Evolutionary conservation across 2,888 invertebrate species (phyloP), one percentile per base, ranked within the genome.

Genomic region (Heliconius cydno): DNA sequence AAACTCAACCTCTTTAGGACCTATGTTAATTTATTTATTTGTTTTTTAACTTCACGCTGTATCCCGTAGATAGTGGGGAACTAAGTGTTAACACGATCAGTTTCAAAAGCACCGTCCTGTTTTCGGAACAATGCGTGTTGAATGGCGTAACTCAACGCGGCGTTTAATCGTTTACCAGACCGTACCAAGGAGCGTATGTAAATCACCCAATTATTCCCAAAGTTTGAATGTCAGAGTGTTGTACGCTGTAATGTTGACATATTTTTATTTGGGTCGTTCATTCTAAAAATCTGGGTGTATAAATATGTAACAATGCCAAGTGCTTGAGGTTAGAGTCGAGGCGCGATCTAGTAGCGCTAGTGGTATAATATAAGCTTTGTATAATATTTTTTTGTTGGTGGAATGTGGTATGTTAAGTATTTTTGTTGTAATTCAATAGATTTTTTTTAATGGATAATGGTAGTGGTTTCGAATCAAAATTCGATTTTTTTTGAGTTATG

Each of bases 201-300:
- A 80, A 80, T 80, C 60, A 60, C 63, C 57, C 74, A 73, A 52
- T 73, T 74, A 67, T 74, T 74, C 70, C 41, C 41, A 30, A 72
- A 60, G 74, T 60, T 75, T 79, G 60, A 79, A 63, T 70, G 30
- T 28, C 12, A 74, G 70, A 46, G 30, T 63, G 25, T 75, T 79
- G 79, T 79, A 75, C 75, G 70, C 68, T 70, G 75, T 46, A 46
- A 28, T 70, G 75, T 79, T 79, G 67, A 60, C 79, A 70, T 75
- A 79, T 79, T 75, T 75, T 79, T 75, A 79, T 79, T 79, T 75
- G 30, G 73, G 73, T 73, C 73, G 73, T 73, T 73, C 60, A 60
- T 57, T 73, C 73, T 73, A 73, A 73, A 52, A 73, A 60, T 73
- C 38, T 73, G 60, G 60, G 34, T 38, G 60, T 73, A 73, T 73